These are phyloP conservation scores for Pempheris klunzingeri DNA, from an alignment of 2,797 vertebrate species.

Conservation along the genomic window DNA sequence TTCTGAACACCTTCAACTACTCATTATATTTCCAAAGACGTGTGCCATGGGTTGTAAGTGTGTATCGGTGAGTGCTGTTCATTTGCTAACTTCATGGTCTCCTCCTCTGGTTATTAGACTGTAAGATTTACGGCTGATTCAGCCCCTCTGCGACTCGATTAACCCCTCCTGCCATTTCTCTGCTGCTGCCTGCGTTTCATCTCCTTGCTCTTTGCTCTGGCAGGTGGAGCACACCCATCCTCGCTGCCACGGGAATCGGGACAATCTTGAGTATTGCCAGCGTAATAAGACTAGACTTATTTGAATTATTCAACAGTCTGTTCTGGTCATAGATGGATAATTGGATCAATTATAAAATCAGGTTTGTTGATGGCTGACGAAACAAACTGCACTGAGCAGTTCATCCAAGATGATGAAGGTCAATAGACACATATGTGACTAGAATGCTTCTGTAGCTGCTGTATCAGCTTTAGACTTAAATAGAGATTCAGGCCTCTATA, in stretches of 20 bases:
- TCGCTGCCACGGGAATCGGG: slow-evolving; percentile 1
- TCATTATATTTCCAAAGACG: slow-evolving; percentile 18
- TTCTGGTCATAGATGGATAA: slow-evolving; percentile 22
- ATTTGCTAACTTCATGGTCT: not conserved
- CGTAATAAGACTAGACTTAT: slow-evolving; percentile 17
- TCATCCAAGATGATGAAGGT: slow-evolving; percentile 7
- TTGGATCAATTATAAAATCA: slow-evolving; percentile 26
- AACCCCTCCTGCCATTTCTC: slow-evolving; percentile 24
- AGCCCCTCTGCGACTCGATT: slow-evolving; percentile 1
- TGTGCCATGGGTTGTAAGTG: not conserved
- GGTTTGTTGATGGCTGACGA: slow-evolving; percentile 12
- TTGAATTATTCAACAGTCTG: slow-evolving; percentile 41
- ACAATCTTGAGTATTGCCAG: slow-evolving; percentile 1
- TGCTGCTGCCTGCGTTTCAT: slow-evolving; percentile 10
- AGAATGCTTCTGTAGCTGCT: not conserved
- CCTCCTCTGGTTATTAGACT: slow-evolving; percentile 12
- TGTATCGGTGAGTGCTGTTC: not conserved
- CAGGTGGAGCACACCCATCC: slow-evolving; percentile 5
- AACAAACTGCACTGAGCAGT: slow-evolving; percentile 2
- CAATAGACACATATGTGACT: not conserved
- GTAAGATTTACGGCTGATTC: slow-evolving; percentile 7
- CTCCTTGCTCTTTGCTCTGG: not conserved
- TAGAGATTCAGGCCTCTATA: not conserved
- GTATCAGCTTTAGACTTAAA: slow-evolving; percentile 7
- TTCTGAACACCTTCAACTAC: slow-evolving; percentile 3